Evolutionary conservation across 2,113 vertebrate species (phyloP), one percentile per base, ranked within the genome.

Genomic region (Misgurnus anguillicaudatus): DNA sequence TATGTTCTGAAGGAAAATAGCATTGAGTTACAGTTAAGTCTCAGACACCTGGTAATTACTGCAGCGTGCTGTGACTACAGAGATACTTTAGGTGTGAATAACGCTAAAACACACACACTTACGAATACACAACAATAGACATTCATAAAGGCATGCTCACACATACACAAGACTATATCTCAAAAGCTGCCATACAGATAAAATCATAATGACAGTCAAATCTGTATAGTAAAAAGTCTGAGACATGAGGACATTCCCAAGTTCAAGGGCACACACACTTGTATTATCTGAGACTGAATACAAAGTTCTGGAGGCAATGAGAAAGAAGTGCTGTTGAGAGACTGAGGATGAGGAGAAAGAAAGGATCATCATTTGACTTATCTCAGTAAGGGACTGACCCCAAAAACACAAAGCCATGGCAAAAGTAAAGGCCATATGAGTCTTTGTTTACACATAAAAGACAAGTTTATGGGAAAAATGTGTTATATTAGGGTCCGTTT

Each of bases 41-140:
- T 75, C 58, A 16, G 70, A 65, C 58, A 67, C 21, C 57, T 83
- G 47, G 21, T 63, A 39, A 65, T 78, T 82, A 65, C 73, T 17
- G 45, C 21, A 79, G 61, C 4, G 55, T 66, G 48, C 65, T 64
- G 77, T 75, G 65, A 73, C 68, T 74, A 42, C 41, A 6, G 17
- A 75, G 39, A 51, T 72, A 72, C 38, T 51, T 45, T 78, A 42
- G 36, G 10, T 78, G 62, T 68, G 76, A 31, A 24, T 53, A 38
- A 73, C 76, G 55, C 38, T 6, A 24, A 64, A 24, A n/a, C 31
- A 24, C 66, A 16, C 60, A 55, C 38, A 78, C 42, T 55, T 21
- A 70, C 53, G 31, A n/a, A 60, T 42, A 45, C n/a, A 73, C 41
- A 61, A 7, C 17, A 11, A 55, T 19, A 48, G 10, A 11, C 21